These are phyloP conservation scores for Cetoscarus ocellatus DNA, from an alignment of 2,797 vertebrate species.

Conservation along the genomic window DNA sequence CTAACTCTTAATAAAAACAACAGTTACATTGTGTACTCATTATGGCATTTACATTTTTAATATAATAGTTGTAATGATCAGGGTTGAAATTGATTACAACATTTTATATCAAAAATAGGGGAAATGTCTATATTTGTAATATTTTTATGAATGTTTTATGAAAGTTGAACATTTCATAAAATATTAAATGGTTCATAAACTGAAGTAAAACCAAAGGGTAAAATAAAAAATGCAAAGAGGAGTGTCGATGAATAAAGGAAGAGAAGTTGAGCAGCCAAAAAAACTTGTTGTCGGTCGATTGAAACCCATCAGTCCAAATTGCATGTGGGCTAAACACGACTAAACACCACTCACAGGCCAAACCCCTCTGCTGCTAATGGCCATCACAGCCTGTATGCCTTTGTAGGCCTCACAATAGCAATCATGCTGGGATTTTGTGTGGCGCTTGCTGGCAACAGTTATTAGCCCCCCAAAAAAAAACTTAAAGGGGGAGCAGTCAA, in stretches of 20 bases:
- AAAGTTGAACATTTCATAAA: too few species aligned
- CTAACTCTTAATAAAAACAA: too few species aligned
- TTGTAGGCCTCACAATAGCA: constrained; percentile 82
- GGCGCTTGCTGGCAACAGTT: constrained; percentile 82
- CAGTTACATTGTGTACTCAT: too few species aligned
- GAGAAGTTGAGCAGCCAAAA: constrained; percentile 17
- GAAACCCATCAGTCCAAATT: constrained; percentile 41
- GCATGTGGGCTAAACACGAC: constrained; percentile 69
- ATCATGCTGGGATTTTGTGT: constrained; percentile 83
- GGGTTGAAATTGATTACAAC: too few species aligned
- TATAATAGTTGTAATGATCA: too few species aligned
- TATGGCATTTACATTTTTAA: too few species aligned
- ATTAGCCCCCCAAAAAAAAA: constrained; percentile 78
- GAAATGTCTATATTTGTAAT: too few species aligned
- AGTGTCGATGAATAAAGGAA: neutral
- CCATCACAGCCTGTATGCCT: constrained; percentile 78
- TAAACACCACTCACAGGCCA: constrained; percentile 61
- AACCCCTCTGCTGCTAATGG: constrained; percentile 79
- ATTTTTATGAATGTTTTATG: too few species aligned
- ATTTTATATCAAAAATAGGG: too few species aligned
- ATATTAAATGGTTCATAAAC: too few species aligned
- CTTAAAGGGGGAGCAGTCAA: constrained; percentile 72
- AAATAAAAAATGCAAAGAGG: neutral
- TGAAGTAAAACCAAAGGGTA: neutral
- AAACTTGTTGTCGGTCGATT: constrained; percentile 1